Evolutionary conservation across 2,797 vertebrate species (phyloP), one percentile per base, ranked within the genome.

Genomic region (Allochrocebus solatus): DNA sequence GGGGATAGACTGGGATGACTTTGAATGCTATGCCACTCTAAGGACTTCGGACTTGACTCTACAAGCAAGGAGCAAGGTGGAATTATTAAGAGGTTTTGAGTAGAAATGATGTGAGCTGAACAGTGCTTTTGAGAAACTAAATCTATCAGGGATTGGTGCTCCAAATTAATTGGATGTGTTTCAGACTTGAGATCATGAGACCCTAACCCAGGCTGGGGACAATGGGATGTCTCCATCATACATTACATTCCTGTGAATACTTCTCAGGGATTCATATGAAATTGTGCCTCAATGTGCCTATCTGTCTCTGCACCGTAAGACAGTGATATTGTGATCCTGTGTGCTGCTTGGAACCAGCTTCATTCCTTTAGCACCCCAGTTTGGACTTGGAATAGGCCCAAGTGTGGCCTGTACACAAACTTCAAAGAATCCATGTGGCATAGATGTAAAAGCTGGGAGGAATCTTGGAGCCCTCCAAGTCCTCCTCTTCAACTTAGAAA

Each of bases 21-120:
- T 78, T 28, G 26, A 89, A 91, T 74, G n/a, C 17, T 46, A 91
- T 74, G n/a, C 21, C 50, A 26, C 75, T 48, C 21, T 78, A n/a
- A 80, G 72, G 67, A 53, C 22, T 14, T 22, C 4, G 82, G 33
- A 39, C 53, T 86, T 89, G 19, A 48, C 26, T 93, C 43, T 92
- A 0, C n/a, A 74, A 67, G 24, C 59, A 75, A 88, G 84, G 83
- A 67, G 24, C 59, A 75, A 88, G 84, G 83, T 53, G 46, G 53
- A 79, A 86, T 74, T 55, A 28, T 4, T 19, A 22, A 72, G 70
- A 57, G 14, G 17, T 86, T 93, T 75, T n/a, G 7, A 95, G 36
- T 41, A 93, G 89, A 89, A 89, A 81, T 16, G 26, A 74, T 87
- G 9, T 72, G 80, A 89, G 24, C 24, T 55, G 41, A 97, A 46